Base-by-base conservation (phyloP, 1,140 invertebrate species). In the Drosophila punjabiensis region DNA sequence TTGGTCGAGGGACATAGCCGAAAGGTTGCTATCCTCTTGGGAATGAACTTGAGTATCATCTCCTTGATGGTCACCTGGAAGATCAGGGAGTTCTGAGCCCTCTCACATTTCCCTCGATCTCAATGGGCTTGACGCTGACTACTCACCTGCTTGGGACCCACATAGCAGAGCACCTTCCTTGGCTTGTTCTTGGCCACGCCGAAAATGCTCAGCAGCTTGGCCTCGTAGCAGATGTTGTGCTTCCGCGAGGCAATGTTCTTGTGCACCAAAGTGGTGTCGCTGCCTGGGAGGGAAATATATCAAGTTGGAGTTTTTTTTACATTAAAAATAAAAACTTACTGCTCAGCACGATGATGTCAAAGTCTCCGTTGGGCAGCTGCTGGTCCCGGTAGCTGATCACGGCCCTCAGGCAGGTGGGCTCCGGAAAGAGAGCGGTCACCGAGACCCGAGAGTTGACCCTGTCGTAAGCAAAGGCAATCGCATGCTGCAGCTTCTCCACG, bases 1-100 rank as follows among this genome's bases (percentile, higher is more conserved):
- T 98, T 98, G 56, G 97, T 98, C 30, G 97, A 98, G 24, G 98
- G 98, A 93, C 97, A 98, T 48, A 99, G 95, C 32, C 98, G 95
- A 94, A 98, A 99, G n/a, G 98, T 98, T 60, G 96, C 97, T 59
- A 99, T 94, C 78, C 97, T 94, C 93, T 98, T 98, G 41, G 97
- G 98, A 91, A 99, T 97, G 88, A 99, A 97, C 94, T 97, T 98
- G 63, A 98, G 94, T 73, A 98, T 95, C 94, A 97, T 97, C 94
- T 99, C 98, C 94, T 98, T 98, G 82, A 99, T 95, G 35, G 97
- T 98, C 43, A 98, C 94, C 94, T 98, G 97, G 43, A 93, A 93
- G 33, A 92, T 93, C 52, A 92, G 65, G n/a, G 92, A 93, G 77
- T 93, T 92, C 92, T 93, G 71, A 90, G 76, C 76, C 79, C 81